Evolutionary conservation across 2,888 invertebrate genomes (phyloP).

Genomic region (Leptopilina myrica): DNA sequence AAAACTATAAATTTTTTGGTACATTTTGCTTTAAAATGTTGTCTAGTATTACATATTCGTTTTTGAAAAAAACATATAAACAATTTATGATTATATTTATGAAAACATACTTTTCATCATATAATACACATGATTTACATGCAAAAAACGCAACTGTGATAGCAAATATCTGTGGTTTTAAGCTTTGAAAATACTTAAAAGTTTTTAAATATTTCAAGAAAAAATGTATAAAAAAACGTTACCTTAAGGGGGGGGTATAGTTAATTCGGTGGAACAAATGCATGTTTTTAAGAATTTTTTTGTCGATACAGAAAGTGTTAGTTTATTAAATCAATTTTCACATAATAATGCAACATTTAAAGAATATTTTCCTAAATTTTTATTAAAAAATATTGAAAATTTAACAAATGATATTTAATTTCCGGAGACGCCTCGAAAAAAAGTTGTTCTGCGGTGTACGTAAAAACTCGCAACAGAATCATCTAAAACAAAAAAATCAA

Average conservation of each 20-base stretch:
- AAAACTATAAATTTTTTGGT: too few relatives aligned
- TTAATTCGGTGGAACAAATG: background rate
- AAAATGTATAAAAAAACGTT: too few relatives aligned
- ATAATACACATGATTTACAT: too few relatives aligned
- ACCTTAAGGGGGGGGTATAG: background rate
- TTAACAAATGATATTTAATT: constrained; percentile 24
- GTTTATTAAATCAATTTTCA: constrained; percentile 36
- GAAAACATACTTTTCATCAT: too few relatives aligned
- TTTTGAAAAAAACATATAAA: too few relatives aligned
- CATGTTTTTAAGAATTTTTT: constrained; percentile 30
- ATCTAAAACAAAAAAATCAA: constrained; percentile 1
- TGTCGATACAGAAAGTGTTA: constrained; percentile 28
- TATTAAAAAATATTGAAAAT: constrained; percentile 40
- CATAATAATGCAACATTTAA: background rate
- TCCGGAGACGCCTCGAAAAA: constrained; percentile 41
- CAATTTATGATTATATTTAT: too few relatives aligned
- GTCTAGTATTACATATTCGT: too few relatives aligned
- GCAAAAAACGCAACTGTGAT: too few relatives aligned
- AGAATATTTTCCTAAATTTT: constrained; percentile 39
- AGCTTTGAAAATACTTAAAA: too few relatives aligned
- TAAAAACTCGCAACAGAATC: background rate
- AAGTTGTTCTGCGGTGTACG: constrained; percentile 39
- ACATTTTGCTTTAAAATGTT: too few relatives aligned
- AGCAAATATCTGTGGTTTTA: too few relatives aligned
- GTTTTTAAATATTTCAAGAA: too few relatives aligned